Conservation (phyloP, 2,888 invertebrate species). For the Scaptomyza cyrtandrae region DNA sequence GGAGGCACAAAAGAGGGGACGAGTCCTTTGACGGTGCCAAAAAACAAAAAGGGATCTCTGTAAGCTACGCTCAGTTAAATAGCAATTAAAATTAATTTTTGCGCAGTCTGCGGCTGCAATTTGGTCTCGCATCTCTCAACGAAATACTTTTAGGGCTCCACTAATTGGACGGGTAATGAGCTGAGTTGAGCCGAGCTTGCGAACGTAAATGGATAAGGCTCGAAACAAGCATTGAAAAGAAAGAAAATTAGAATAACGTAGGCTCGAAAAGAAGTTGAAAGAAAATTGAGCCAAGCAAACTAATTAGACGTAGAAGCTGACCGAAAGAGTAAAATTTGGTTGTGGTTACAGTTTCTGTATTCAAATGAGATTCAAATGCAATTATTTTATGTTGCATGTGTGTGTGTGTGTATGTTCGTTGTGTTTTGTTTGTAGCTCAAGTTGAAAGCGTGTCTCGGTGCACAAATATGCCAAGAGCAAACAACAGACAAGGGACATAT, state of each 20-base stretch:
- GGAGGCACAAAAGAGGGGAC: background rate
- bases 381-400: slow-evolving; percentile 52
- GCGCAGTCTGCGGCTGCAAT: slow-evolving; percentile 59
- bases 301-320: slow-evolving; percentile 45
- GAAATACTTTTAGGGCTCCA: slow-evolving; percentile 21
- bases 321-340: slow-evolving; percentile 18
- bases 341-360: slow-evolving; percentile 36
- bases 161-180: slow-evolving; percentile 72
- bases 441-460: slow-evolving; percentile 46
- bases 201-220: background rate
- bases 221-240: background rate
- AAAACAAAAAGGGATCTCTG: slow-evolving; percentile 40
- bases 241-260: background rate
- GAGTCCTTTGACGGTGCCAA: slow-evolving; percentile 51
- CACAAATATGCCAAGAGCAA: slow-evolving; percentile 61
- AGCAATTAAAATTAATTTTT: slow-evolving; percentile 77
- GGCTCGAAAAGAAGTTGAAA: slow-evolving; percentile 12
- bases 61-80: slow-evolving; percentile 68
- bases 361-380: slow-evolving; percentile 63
- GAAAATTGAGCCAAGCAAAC: slow-evolving; percentile 41
- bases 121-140: slow-evolving; percentile 27
- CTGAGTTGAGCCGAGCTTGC: slow-evolving; percentile 4
- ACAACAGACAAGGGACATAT: slow-evolving; percentile 31
- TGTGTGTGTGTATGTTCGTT: background rate
- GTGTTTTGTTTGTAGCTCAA: slow-evolving; percentile 35